Percentiles rank a stretch among this genome's conserved stretches.
Conservation (phyloP, 1,140 invertebrate genomes). For the Maniola jurtina region DNA sequence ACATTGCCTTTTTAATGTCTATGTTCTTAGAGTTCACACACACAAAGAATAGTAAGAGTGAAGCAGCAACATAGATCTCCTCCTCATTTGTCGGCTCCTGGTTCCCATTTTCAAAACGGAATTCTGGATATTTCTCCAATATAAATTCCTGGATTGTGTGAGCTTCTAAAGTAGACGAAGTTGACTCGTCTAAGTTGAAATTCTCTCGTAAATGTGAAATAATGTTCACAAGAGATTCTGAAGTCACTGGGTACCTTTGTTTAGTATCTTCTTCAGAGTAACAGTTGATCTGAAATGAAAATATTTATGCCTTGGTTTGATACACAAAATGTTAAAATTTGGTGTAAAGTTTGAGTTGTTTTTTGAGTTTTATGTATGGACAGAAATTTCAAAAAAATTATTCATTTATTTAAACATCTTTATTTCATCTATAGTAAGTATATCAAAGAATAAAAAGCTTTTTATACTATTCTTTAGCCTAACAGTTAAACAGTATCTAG, state of each 20-base stretch:
- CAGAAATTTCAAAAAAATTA: too few relatives aligned
- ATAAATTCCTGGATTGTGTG: conserved; percentile 63
- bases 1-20: conserved; percentile 69
- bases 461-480: too few relatives aligned
- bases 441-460: too few relatives aligned
- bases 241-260: conserved; percentile 40
- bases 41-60: conserved; percentile 64
- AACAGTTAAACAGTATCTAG: too few relatives aligned
- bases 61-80: conserved; percentile 57
- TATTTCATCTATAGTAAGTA: too few relatives aligned
- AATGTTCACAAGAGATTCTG: conserved; percentile 54
- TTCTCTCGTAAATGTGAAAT: conserved; percentile 62
- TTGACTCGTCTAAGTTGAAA: conserved; percentile 61
- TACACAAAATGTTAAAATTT: too few relatives aligned
- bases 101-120: conserved; percentile 64
- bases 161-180: conserved; percentile 60
- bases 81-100: conserved; percentile 46
- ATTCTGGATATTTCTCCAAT: conserved; percentile 62
- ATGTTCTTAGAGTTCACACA: conserved; percentile 71
- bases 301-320: too few relatives aligned
- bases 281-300: conserved; percentile 62
- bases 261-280: conserved; percentile 51
- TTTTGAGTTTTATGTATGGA: too few relatives aligned
- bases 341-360: too few relatives aligned
- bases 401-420: too few relatives aligned